phyloP scores from a whole-genome alignment of 2,797 vertebrate genomes.

The Coendou prehensilis region DNA sequence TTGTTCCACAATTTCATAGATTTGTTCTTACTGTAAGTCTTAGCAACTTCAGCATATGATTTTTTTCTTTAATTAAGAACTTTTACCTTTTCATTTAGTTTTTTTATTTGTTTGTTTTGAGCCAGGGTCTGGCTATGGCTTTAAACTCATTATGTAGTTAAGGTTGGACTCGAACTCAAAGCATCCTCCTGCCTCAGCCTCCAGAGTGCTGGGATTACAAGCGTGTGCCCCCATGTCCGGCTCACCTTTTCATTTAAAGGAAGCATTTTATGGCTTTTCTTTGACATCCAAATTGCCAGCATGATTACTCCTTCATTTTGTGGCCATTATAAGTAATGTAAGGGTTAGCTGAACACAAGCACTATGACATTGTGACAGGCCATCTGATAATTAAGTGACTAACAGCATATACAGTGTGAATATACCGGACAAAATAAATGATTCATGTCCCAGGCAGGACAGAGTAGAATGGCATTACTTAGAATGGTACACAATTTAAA shows the following conservation, averaged over 20 bases:
- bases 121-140: not conserved
- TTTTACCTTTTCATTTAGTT: not conserved
- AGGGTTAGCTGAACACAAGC: not conserved
- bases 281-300: not conserved
- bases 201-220: not conserved
- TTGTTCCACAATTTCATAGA: not conserved
- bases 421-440: not conserved
- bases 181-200: not conserved
- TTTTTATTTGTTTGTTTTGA: not conserved
- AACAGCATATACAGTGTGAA: not conserved
- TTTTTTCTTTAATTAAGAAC: not conserved
- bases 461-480: not conserved
- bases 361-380: not conserved
- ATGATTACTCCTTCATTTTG: not conserved
- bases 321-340: not conserved
- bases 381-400: not conserved
- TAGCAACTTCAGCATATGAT: not conserved
- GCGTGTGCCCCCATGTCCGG: not conserved
- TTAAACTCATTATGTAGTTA: not conserved
- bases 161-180: not conserved
- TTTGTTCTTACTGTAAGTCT: conserved; percentile 3
- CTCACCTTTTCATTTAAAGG: not conserved
- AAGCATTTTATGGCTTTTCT: not conserved
- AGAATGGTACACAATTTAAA: not conserved
- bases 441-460: not conserved